These are phyloP conservation scores for Hypotaenidia philippensis DNA, from an alignment of 2,797 vertebrate species.

Conservation along the genomic window DNA sequence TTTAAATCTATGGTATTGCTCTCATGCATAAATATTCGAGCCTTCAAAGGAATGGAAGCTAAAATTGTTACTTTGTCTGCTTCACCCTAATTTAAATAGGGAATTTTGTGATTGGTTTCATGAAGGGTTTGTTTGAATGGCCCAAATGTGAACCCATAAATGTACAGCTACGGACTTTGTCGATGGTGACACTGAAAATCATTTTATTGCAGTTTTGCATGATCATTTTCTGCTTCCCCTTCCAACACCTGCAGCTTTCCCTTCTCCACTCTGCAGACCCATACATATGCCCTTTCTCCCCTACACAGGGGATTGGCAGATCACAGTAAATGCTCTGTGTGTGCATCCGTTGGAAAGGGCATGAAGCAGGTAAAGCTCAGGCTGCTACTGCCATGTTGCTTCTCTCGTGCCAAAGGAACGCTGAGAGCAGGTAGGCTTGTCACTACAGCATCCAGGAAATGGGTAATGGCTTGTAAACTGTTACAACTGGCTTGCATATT, in stretches of 20 bases:
- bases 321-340: not conserved
- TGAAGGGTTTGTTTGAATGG: not conserved
- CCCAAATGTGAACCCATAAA: not conserved
- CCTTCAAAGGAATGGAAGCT: conserved; percentile 13
- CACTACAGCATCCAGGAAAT: not conserved
- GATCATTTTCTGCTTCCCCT: not conserved
- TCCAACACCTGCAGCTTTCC: not conserved
- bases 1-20: conserved; percentile 29
- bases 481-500: not conserved
- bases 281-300: not conserved
- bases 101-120: not conserved
- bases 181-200: not conserved
- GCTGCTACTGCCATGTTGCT: not conserved
- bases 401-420: not conserved
- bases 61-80: conserved; percentile 29
- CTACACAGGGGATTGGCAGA: not conserved
- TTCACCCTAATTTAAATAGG: conserved; percentile 11
- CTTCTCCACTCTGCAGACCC: not conserved
- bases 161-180: not conserved
- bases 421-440: not conserved
- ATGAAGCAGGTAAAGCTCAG: not conserved
- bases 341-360: not conserved
- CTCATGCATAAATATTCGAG: conserved; percentile 50
- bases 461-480: not conserved
- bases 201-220: not conserved